These are phyloP conservation scores for Caenorhabditis imperialis DNA, from an alignment of 2,888 invertebrate genomes.

Conservation along the genomic window DNA sequence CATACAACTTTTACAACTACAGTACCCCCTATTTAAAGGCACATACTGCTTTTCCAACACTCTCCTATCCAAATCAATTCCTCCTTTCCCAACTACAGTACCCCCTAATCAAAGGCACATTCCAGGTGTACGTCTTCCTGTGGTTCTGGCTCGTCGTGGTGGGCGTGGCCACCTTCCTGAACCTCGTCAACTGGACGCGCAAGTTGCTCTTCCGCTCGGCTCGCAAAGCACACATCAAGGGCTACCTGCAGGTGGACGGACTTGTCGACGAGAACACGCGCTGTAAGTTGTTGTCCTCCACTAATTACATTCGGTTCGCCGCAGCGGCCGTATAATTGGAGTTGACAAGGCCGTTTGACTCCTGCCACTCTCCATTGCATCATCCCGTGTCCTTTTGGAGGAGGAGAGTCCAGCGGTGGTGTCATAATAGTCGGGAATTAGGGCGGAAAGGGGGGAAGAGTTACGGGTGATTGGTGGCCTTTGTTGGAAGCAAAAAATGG, in stretches of 20 bases:
- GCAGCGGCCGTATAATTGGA: conserved; percentile 34
- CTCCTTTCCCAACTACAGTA: not conserved
- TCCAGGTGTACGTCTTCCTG: conserved; percentile 79
- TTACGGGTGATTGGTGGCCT: not conserved
- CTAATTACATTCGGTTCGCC: not conserved
- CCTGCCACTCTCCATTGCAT: conserved; percentile 35
- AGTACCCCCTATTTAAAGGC: too few relatives aligned
- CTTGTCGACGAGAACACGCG: conserved; percentile 63
- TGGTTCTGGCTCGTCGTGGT: conserved; percentile 81
- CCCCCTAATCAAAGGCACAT: too few relatives aligned
- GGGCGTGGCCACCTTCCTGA: conserved; percentile 79
- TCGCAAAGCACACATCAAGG: conserved; percentile 64
- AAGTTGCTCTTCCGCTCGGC: conserved; percentile 37
- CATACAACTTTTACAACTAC: not conserved
- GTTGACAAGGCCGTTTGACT: conserved; percentile 45
- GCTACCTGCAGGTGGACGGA: conserved; percentile 73
- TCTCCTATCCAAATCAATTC: not conserved
- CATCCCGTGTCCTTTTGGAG: conserved; percentile 28
- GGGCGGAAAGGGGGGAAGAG: conserved; percentile 4
- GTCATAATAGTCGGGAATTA: conserved; percentile 10
- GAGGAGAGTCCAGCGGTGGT: too few relatives aligned
- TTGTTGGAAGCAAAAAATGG: too few relatives aligned
- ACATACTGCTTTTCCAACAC: too few relatives aligned
- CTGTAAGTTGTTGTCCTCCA: conserved; percentile 50
- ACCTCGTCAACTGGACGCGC: conserved; percentile 80